Evolutionary conservation across 37 sponge, comb jelly and placozoan species (phyloP).

Genomic region (Bolinopsis microptera): DNA sequence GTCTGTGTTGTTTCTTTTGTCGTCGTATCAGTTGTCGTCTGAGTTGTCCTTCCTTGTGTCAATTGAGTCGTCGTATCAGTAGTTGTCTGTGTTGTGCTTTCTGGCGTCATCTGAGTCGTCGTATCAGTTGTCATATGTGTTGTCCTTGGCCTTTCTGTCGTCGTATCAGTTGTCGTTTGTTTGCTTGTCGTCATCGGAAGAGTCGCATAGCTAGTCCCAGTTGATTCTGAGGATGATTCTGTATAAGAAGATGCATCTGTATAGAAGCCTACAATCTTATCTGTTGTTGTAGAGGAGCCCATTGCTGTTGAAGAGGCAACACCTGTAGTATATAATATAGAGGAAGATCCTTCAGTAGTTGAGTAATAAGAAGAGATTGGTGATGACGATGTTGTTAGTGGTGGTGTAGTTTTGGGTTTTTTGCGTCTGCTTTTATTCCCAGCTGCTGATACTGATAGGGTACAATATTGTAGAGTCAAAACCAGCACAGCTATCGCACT

Average conservation of each 20-base stretch:
- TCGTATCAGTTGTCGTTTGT: neutral
- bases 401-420: no score
- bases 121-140: neutral
- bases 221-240: neutral
- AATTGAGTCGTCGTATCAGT: neutral
- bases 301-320: no score
- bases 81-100: neutral
- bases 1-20: neutral
- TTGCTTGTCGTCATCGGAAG: neutral
- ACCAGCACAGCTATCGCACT: no score
- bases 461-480: no score
- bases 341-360: no score
- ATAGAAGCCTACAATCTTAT: neutral
- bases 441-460: no score
- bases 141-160: neutral
- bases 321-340: neutral
- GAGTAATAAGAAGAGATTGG: no score
- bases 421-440: no score
- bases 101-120: neutral
- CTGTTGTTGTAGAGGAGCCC: neutral
- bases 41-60: neutral
- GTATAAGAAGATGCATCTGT: no score
- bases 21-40: neutral
- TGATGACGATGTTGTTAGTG: no score
- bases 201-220: neutral